Percentiles rank a stretch among this genome's conserved stretches.
Conservation (phyloP, 2,888 invertebrate species). For the Habrosyne pyritoides region DNA sequence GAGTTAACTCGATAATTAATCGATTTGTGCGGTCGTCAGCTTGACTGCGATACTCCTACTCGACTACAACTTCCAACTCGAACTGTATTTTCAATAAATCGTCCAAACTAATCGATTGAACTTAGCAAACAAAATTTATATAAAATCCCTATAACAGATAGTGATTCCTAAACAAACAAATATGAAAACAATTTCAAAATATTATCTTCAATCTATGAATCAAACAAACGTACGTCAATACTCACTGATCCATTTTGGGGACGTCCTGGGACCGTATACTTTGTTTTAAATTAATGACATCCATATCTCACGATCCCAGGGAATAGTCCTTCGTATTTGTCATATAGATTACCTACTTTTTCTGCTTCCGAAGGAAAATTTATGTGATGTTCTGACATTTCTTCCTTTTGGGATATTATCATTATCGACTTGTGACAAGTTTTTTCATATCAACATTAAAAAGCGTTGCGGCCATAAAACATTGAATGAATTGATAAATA, state of each 20-base stretch:
- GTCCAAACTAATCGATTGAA: not conserved
- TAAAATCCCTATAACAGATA: not conserved
- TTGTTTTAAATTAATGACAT: conserved; percentile 70
- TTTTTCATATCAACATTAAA: conserved; percentile 1
- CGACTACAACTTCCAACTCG: not conserved
- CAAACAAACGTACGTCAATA: conserved; percentile 57
- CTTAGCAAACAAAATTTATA: not conserved
- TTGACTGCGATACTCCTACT: not conserved
- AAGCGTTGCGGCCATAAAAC: conserved; percentile 18
- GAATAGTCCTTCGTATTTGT: conserved; percentile 70
- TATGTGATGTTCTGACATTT: conserved; percentile 49
- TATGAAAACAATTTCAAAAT: conserved; percentile 32
- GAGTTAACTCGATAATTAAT: not conserved
- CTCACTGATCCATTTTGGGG: conserved; percentile 56
- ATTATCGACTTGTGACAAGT: conserved; percentile 2
- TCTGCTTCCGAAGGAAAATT: conserved; percentile 58
- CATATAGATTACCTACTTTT: conserved; percentile 74
- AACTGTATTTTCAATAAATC: not conserved
- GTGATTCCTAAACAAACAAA: conserved; percentile 8
- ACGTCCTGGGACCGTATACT: conserved; percentile 54
- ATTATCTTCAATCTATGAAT: conserved; percentile 46
- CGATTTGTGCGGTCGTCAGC: not conserved
- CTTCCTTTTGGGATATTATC: conserved; percentile 27
- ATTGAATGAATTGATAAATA: conserved; percentile 41
- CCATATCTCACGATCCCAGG: conserved; percentile 63